These are phyloP conservation scores for Euglossa dilemma DNA, from an alignment of 1,140 invertebrate genomes.

Conservation along the genomic window DNA sequence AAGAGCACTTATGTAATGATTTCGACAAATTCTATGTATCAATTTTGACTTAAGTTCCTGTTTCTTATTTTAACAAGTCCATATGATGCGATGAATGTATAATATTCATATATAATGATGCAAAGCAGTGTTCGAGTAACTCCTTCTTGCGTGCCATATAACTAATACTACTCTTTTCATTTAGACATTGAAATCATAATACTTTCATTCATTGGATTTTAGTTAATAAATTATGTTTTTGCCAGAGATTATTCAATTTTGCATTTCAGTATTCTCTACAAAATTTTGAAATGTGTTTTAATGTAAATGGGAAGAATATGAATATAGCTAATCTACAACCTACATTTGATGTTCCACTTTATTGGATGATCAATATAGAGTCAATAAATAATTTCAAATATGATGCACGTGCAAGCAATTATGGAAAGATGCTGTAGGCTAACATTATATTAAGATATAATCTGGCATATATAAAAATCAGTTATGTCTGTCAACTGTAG, in stretches of 20 bases:
- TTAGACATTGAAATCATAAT: neutral
- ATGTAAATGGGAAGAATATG: slow-evolving; percentile 23
- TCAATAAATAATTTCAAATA: slow-evolving; percentile 48
- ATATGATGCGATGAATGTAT: slow-evolving; percentile 51
- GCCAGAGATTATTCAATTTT: slow-evolving; percentile 38
- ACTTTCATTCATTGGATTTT: neutral
- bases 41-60: slow-evolving; percentile 50
- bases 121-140: slow-evolving; percentile 35
- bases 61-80: slow-evolving; percentile 44
- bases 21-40: slow-evolving; percentile 27
- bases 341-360: slow-evolving; percentile 26
- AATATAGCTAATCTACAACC: slow-evolving; percentile 32
- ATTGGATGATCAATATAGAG: slow-evolving; percentile 20
- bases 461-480: slow-evolving; percentile 46
- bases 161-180: slow-evolving; percentile 17
- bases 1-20: neutral
- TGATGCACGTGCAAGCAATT: slow-evolving; percentile 49
- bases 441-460: slow-evolving; percentile 44
- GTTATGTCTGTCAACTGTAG: slow-evolving; percentile 45
- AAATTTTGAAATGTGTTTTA: slow-evolving; percentile 5
- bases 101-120: slow-evolving; percentile 60
- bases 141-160: slow-evolving; percentile 61
- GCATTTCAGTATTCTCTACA: slow-evolving; percentile 24
- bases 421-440: slow-evolving; percentile 31
- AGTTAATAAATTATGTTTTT: slow-evolving; percentile 16